phyloP scores from a whole-genome alignment of 2,888 invertebrate genomes.

The Amaurobius ferox region DNA sequence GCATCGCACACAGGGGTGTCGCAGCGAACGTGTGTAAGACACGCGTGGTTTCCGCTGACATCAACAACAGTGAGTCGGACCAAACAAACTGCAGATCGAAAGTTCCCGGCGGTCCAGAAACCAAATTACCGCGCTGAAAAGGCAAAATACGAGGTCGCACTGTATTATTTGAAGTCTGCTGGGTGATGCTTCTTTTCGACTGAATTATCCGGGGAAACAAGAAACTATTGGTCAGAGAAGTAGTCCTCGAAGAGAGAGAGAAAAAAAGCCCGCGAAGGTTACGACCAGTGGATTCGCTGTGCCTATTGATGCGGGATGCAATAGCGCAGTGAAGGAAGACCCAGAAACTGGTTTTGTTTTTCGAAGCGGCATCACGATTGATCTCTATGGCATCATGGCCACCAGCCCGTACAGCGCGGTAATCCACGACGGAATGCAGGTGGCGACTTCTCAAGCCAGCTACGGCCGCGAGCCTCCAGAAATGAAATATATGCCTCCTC shows the following conservation, averaged over 20 bases:
- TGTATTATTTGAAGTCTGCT: no score
- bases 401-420: constrained; percentile 88
- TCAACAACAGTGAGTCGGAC: not conserved
- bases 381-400: constrained; percentile 83
- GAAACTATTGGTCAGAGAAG: constrained; percentile 10
- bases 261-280: not conserved
- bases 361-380: constrained; percentile 52
- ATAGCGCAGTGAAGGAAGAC: constrained; percentile 10
- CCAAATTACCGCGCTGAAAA: not conserved
- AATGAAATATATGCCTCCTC: constrained; percentile 94
- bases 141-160: not conserved
- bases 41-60: not conserved
- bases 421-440: constrained; percentile 79
- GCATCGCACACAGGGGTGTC: not conserved
- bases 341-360: not conserved
- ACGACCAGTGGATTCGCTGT: constrained; percentile 6
- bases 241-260: not conserved
- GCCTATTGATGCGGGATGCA: constrained; percentile 16
- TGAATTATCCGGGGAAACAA: not conserved
- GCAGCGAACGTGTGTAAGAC: not conserved
- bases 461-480: constrained; percentile 81
- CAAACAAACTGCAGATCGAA: not conserved
- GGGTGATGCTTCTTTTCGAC: not conserved
- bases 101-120: not conserved
- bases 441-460: constrained; percentile 78